phyloP scores from a whole-genome alignment of 2,797 vertebrate species.

The Myiotriccus ornatus region DNA sequence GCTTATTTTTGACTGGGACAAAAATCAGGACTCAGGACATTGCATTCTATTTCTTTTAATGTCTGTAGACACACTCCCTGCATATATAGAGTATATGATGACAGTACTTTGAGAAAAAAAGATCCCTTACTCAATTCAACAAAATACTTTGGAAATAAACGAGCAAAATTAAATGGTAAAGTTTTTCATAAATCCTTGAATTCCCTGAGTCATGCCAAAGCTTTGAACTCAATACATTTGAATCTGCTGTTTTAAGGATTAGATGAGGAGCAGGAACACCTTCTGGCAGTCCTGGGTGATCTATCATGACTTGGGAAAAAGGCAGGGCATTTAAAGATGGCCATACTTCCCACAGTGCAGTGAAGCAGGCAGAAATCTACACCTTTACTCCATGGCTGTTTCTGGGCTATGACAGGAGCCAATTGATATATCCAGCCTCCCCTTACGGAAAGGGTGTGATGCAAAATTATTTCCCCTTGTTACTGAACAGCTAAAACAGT shows the following conservation, averaged over 20 bases:
- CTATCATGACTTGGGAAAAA: neutral
- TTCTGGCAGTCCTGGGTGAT: neutral
- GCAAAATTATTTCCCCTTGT: neutral
- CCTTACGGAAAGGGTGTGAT: neutral
- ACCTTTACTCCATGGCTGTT: neutral
- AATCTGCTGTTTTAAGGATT: neutral
- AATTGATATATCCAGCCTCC: neutral
- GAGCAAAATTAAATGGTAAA: neutral
- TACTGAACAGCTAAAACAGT: neutral
- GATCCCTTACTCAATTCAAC: neutral
- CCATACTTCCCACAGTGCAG: neutral
- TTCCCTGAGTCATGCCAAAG: neutral
- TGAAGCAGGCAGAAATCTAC: neutral
- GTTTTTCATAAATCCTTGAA: neutral
- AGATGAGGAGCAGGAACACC: neutral
- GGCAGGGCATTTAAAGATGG: neutral
- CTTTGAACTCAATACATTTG: neutral
- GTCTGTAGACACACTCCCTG: rapidly evolving
- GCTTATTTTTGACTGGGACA: neutral
- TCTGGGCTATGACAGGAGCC: neutral
- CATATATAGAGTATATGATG: neutral
- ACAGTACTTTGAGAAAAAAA: neutral
- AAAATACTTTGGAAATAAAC: neutral
- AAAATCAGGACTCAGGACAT: neutral
- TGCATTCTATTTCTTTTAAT: neutral